Base-by-base conservation (phyloP, 2,888 invertebrate genomes). In the Cantharis rufa region DNA sequence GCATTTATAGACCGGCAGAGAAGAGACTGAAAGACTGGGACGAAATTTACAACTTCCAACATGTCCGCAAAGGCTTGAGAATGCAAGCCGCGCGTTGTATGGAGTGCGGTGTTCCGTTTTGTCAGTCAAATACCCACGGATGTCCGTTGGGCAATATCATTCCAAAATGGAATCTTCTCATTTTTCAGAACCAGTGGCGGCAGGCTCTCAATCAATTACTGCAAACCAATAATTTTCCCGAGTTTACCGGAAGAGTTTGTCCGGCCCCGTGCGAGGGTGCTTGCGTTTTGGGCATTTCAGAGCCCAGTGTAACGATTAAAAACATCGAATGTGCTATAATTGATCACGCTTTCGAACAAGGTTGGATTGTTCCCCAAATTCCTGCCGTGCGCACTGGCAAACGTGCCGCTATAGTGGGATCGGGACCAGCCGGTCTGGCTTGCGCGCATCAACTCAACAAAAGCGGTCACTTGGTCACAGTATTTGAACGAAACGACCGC, bases 51-150 rank as follows among this genome's bases (percentile, higher is more conserved):
- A 95, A 97, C 87, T 94, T 93, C 84, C 90, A 91, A 15, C 94
- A 94, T 82, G 96, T 99, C 10, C 93, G 96, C 9, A 95, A 95
- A 87, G 96, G 96, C n/a, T 90, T 99, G 64, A 91, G 94, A 70
- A 92, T 94, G 10, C 98, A 98, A 87, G 97, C 98, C 1, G 97
- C 98, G 0, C 91, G 98, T 64, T 99, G 99, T 86, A 99, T 99
- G 99, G 99, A 99, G 86, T 99, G 99, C 88, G 99, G 99, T 21
- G 98, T 99, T n/a, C 98, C 98, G 10, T 98, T 98, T 90, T 99
- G 99, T 86, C 97, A 97, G 87, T 96, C 96, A 61, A 92, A 92
- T 79, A 91, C 92, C 62, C 96, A 98, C 87, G 99, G 99, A 69
- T 99, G 99, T 86, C 99, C 99, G 0, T 91, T 99, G 62, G 98